Evolutionary conservation across 2,888 invertebrate genomes (phyloP).

Genomic region (Mythimna impura): DNA sequence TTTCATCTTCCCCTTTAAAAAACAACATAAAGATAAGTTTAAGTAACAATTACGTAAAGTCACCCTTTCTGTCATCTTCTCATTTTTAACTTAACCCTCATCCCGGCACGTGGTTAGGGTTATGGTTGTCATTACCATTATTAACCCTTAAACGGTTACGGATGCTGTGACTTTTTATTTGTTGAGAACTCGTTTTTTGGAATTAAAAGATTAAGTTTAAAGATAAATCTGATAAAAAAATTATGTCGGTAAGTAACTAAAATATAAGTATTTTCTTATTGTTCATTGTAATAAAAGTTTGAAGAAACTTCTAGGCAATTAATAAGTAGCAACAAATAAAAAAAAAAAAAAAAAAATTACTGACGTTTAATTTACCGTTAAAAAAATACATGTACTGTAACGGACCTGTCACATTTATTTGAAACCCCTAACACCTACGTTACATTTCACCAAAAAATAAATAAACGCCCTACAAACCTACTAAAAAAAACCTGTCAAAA

Average conservation of each 20-base stretch:
- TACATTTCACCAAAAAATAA: slow-evolving; percentile 17
- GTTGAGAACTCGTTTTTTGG: slow-evolving; percentile 64
- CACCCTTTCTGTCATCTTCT: slow-evolving; percentile 62
- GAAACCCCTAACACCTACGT: slow-evolving; percentile 1
- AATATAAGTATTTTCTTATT: neutral
- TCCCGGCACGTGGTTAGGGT: slow-evolving; percentile 84
- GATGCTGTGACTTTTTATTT: slow-evolving; percentile 79
- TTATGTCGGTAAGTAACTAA: too few relatives aligned
- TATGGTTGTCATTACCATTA: slow-evolving; percentile 74
- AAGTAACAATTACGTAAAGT: slow-evolving; percentile 58
- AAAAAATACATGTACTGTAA: neutral
- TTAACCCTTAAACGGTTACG: slow-evolving; percentile 82
- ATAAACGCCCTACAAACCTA: slow-evolving; percentile 21
- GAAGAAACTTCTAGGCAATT: neutral
- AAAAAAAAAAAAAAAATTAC: neutral
- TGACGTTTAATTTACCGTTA: neutral
- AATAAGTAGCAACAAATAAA: neutral
- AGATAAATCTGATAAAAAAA: slow-evolving; percentile 11
- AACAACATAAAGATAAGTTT: slow-evolving; percentile 36
- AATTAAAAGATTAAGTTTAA: slow-evolving; percentile 50
- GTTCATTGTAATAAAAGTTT: neutral
- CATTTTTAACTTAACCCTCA: slow-evolving; percentile 78
- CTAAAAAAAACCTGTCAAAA: slow-evolving; percentile 53
- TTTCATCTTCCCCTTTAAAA: slow-evolving; percentile 18
- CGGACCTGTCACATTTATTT: neutral